Evolutionary conservation across 2,888 invertebrate species (phyloP), one percentile per base, ranked within the genome.

Genomic region (Pristionchus exspectatus): DNA sequence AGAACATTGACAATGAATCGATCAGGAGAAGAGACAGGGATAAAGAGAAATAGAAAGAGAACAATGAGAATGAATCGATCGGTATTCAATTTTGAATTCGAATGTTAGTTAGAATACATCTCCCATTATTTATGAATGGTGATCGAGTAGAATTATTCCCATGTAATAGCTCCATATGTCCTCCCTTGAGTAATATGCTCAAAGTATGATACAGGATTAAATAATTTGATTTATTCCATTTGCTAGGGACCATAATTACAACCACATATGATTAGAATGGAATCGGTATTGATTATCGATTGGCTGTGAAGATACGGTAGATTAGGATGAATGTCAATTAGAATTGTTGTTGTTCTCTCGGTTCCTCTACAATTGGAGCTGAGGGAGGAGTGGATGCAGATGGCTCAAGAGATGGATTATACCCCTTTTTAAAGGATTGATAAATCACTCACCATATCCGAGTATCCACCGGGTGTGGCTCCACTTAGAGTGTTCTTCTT

Each of bases 241-340:
- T n/a, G n/a, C n/a, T n/a, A n/a, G n/a, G n/a, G n/a, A n/a, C n/a
- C 69, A 69, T 69, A 69, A 30, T 69, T 69, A 69, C 69, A 69
- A 69, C 9, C 69, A 69, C 69, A 69, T 21, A 24, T 63, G 59
- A 69, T 30, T 27, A 69, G 69, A 30, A 69, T 12, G 69, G 21
- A 69, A 30, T 27, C 69, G 16, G 69, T 21, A 66, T 66, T 24
- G 74, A 74, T 21, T 74, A 74, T 74, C 74, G 18, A 30, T 69
- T 74, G 74, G n/a, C 24, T 63, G n/a, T 1, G 59, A 38, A 16
- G 18, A 16, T 74, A 44, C 38, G 14, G 74, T 44, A 38, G 69
- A 30, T 30, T 14, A 12, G 12, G 1, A 30, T 21, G 18, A 24
- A 4, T 74, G 5, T 44, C 38, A 38, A 74, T 81, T 81, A 81